These are phyloP conservation scores for Bucco capensis DNA, from an alignment of 2,113 vertebrate species.

Conservation along the genomic window DNA sequence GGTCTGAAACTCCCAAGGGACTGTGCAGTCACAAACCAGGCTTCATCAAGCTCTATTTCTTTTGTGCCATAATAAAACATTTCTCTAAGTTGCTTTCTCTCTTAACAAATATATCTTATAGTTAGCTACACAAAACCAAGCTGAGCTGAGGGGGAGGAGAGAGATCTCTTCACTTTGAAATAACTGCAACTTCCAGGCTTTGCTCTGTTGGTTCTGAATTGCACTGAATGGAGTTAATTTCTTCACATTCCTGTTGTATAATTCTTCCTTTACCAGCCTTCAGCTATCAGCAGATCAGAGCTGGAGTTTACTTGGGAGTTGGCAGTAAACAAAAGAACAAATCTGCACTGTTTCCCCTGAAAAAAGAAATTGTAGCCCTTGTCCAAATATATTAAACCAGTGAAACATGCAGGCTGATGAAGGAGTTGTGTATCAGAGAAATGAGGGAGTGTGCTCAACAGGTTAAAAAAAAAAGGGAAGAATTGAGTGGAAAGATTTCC, in stretches of 20 bases:
- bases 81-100: neutral
- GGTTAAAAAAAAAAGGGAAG: neutral
- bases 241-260: constrained; percentile 22
- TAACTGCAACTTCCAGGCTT: neutral
- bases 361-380: constrained; percentile 12
- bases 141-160: neutral
- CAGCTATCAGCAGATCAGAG: constrained; percentile 31
- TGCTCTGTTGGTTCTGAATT: constrained; percentile 3
- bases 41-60: neutral
- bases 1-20: neutral
- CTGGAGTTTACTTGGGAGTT: constrained; percentile 13
- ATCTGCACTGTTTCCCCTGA: constrained; percentile 11
- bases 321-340: constrained; percentile 47
- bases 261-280: constrained; percentile 31
- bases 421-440: neutral
- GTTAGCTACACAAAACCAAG: neutral
- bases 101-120: neutral
- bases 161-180: neutral
- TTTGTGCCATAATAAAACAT: neutral
- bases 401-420: neutral
- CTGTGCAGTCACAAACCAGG: neutral
- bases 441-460: neutral
- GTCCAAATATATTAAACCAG: neutral
- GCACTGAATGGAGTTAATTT: constrained; percentile 26
- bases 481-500: neutral